Evolutionary conservation across 30 jellyfish, hydroid and myxozoan species (phyloP), one percentile per base, ranked within the genome.

Genomic region (Mastigias papua): DNA sequence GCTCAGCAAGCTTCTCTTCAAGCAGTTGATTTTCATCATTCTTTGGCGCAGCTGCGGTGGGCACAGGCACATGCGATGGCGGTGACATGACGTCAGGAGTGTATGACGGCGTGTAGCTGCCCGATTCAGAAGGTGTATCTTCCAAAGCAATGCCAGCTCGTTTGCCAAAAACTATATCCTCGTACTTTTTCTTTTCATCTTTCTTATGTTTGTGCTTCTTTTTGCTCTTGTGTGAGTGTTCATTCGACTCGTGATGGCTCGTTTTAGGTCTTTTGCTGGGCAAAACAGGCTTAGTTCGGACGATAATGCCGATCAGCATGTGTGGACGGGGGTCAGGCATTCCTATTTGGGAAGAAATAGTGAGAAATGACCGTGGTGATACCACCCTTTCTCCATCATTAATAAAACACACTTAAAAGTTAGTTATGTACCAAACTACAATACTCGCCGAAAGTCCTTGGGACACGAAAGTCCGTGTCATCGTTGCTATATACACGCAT

Each of bases 321-420:
- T 94, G 99, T 1, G 99, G 99, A 17, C 99, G 94, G 22, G 99
- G 97, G 31, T 84, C 91, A 22, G 99, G 99, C 78, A 94, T 68
- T 0, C 99, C 99, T 93, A 67, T 17, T 46, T 32, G 13, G 7
- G 13, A 4, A 42, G 54, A 42, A 42, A 15, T 42, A n/a, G n/a
- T n/a, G n/a, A n/a, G n/a, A n/a, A n/a, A n/a, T n/a, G n/a, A 6
- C 8, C 16, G 60, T 46, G 60, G 60, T 6, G 60, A 46, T 46
- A 28, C 61, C n/a, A n/a, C n/a, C n/a, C n/a, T n/a, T n/a, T n/a
- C n/a, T n/a, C n/a, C n/a, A n/a, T n/a, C n/a, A n/a, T n/a, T n/a
- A n/a, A n/a, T n/a, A n/a, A n/a, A n/a, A n/a, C n/a, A n/a, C n/a
- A n/a, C n/a, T n/a, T n/a, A n/a, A n/a, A n/a, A n/a, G n/a, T n/a